Evolutionary conservation across 1,140 invertebrate species (phyloP).

Genomic region (Ips nitidus): DNA sequence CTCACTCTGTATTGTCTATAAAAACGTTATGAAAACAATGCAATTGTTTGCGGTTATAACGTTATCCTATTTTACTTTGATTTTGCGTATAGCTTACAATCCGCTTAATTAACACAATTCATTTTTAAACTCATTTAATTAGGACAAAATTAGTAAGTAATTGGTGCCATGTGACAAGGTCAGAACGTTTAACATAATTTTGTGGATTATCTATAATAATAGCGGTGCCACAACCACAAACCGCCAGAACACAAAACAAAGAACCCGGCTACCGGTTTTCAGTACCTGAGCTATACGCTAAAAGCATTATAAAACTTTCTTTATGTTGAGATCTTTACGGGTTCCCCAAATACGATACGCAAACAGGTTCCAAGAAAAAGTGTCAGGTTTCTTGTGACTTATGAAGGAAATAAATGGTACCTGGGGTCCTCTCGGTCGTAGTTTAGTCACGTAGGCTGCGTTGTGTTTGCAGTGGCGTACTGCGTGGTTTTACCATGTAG

Average conservation of each 20-base stretch:
- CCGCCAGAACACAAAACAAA: neutral
- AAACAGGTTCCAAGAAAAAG: slow-evolving; percentile 34
- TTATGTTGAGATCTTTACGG: slow-evolving; percentile 8
- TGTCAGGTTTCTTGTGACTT: slow-evolving; percentile 37
- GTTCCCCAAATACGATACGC: slow-evolving; percentile 13
- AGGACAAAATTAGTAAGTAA: too few species aligned
- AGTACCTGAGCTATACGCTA: neutral
- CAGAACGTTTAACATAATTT: too few species aligned
- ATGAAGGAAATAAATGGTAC: slow-evolving; percentile 32
- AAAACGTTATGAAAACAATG: too few species aligned
- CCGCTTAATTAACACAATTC: too few species aligned
- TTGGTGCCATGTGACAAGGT: too few species aligned
- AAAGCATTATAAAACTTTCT: slow-evolving; percentile 4
- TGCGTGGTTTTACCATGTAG: neutral
- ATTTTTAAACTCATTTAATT: too few species aligned
- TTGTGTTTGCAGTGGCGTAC: slow-evolving; percentile 6
- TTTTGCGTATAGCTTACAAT: too few species aligned
- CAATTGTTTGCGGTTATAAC: too few species aligned
- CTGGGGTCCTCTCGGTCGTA: neutral
- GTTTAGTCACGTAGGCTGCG: slow-evolving; percentile 20
- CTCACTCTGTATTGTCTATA: too few species aligned
- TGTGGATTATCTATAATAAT: too few species aligned
- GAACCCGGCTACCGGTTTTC: neutral
- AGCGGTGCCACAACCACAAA: too few species aligned
- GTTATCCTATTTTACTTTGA: too few species aligned